phyloP scores from a whole-genome alignment of 2,113 vertebrate species.

The Trinectes maculatus region DNA sequence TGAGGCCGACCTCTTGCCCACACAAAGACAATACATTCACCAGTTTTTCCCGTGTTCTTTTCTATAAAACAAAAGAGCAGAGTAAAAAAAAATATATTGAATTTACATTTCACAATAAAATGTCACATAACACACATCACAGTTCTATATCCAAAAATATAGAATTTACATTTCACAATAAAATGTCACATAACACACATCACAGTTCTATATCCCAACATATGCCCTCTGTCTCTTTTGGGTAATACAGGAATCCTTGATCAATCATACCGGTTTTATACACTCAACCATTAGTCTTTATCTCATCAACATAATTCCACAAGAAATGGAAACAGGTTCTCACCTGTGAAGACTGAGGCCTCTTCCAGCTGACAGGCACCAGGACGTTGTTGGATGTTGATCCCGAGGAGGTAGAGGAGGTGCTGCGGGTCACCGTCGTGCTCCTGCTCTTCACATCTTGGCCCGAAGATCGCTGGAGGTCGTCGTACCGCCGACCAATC shows the following conservation, averaged over 20 bases:
- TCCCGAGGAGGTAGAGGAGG: conserved; percentile 95
- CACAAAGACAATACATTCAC: conserved; percentile 95
- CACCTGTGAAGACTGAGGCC: conserved; percentile 96
- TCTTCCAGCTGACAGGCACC: conserved; percentile 98
- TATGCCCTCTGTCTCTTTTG: not conserved
- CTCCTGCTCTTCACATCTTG: conserved; percentile 88
- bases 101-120: not conserved
- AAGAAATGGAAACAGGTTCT: not conserved
- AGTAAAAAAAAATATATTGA: too few species aligned
- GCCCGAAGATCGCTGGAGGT: conserved; percentile 87
- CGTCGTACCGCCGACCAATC: conserved; percentile 93
- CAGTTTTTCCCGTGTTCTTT: conserved; percentile 95
- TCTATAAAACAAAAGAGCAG: conserved; percentile 80
- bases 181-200: not conserved
- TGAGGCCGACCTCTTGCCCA: conserved; percentile 96
- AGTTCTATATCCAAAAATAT: not conserved
- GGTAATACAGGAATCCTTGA: too few species aligned
- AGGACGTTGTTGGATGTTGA: conserved; percentile 95
- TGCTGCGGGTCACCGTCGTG: conserved; percentile 91
- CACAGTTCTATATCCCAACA: not conserved
- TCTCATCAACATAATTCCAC: not conserved
- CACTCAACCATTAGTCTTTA: too few species aligned
- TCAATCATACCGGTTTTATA: too few species aligned
- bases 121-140: not conserved
- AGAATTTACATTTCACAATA: not conserved